phyloP scores from a whole-genome alignment of 2,888 invertebrate species.

The Micoletzkya japonica region DNA sequence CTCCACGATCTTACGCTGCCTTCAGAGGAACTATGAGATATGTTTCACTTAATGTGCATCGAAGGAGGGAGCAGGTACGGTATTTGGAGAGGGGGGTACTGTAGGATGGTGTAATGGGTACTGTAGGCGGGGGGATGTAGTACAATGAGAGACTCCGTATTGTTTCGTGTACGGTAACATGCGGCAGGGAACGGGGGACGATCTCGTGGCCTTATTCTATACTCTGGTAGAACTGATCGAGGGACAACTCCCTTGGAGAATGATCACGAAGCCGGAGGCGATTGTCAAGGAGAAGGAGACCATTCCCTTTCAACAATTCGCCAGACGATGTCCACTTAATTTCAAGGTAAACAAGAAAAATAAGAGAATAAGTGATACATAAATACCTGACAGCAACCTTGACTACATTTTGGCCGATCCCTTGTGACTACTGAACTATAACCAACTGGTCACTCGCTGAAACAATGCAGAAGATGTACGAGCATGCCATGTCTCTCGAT shows the following conservation, averaged over 20 bases:
- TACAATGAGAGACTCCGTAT: too few species aligned
- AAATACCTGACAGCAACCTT: too few species aligned
- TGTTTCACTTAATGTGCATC: slow-evolving; percentile 56
- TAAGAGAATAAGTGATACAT: too few species aligned
- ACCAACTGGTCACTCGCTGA: not conserved
- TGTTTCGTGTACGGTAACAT: too few species aligned
- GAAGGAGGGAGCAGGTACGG: slow-evolving; percentile 43
- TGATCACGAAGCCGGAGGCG: slow-evolving; percentile 45
- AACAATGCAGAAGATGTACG: slow-evolving; percentile 3
- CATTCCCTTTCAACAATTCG: slow-evolving; percentile 13
- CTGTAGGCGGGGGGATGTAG: too few species aligned
- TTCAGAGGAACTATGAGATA: slow-evolving; percentile 59
- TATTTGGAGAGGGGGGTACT: not conserved
- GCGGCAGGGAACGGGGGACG: slow-evolving; percentile 52
- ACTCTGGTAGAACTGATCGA: slow-evolving; percentile 52
- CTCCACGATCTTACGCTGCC: slow-evolving; percentile 44
- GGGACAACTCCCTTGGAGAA: slow-evolving; percentile 53
- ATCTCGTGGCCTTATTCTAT: slow-evolving; percentile 52
- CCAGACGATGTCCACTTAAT: slow-evolving; percentile 3
- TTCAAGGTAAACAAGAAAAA: slow-evolving; percentile 15
- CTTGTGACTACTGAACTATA: not conserved
- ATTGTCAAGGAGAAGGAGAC: slow-evolving; percentile 42
- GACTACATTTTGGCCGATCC: not conserved
- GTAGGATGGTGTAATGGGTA: slow-evolving; percentile 20
- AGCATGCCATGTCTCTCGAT: not conserved